A percentile compares a stretch with the other conserved stretches of the same genome.
Evolutionary conservation across 2,797 vertebrate genomes (phyloP).

Genomic region (Sebastes taczanowskii): DNA sequence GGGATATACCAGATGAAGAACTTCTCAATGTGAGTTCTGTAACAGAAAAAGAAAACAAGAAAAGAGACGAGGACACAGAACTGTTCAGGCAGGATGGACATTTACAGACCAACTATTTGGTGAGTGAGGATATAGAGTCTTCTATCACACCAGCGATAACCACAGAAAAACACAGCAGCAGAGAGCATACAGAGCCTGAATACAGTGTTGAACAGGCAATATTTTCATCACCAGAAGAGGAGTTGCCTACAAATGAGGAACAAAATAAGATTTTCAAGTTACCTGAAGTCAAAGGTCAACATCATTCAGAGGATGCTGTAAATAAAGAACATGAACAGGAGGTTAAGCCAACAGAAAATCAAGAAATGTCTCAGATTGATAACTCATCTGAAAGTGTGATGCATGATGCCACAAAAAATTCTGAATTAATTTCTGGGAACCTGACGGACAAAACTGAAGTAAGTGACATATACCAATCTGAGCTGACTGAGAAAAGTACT

Average conservation of each 20-base stretch:
- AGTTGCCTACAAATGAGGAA: not conserved
- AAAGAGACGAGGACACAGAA: not conserved
- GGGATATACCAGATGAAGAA: not conserved
- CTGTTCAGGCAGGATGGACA: constrained; percentile 12
- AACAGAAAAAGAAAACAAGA: not conserved
- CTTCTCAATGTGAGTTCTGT: not conserved
- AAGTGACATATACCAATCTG: too few relatives aligned
- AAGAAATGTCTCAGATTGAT: not conserved
- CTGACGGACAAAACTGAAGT: too few relatives aligned
- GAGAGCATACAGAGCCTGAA: not conserved
- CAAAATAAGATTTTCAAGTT: not conserved
- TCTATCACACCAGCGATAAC: not conserved
- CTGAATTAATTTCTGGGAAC: too few relatives aligned
- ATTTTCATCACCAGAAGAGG: not conserved
- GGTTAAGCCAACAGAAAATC: not conserved
- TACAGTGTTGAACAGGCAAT: not conserved
- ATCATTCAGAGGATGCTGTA: not conserved
- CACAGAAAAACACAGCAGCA: not conserved
- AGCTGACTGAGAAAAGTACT: too few relatives aligned
- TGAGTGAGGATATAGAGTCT: not conserved
- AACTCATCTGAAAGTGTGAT: not conserved
- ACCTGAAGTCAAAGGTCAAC: not conserved
- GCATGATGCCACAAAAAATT: too few relatives aligned
- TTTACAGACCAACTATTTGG: not conserved
- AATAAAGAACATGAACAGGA: not conserved